Evolutionary conservation across 2,797 vertebrate genomes (phyloP).

Genomic region (Sternarchorhynchus goeldii): DNA sequence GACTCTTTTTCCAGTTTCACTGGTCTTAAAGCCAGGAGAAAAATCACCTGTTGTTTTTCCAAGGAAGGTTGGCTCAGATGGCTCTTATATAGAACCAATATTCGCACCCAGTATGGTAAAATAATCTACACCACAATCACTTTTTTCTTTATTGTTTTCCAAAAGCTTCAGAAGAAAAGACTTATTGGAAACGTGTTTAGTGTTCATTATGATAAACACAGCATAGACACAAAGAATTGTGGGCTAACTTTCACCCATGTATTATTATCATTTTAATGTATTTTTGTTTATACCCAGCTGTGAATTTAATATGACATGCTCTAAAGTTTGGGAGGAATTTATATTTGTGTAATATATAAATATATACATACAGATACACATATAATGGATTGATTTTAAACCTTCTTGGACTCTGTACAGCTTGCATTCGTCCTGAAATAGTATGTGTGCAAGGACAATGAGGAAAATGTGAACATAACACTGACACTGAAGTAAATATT

Average conservation of each 20-base stretch:
- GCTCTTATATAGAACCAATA: conserved; percentile 81
- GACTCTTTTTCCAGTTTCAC: conserved; percentile 81
- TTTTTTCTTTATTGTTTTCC: conserved; percentile 67
- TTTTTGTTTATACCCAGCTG: conserved; percentile 61
- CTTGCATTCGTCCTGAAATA: conserved; percentile 58
- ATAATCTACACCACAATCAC: conserved; percentile 82
- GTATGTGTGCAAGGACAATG: conserved; percentile 51
- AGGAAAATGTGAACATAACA: conserved; percentile 47
- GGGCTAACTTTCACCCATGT: conserved; percentile 72
- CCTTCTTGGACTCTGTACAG: conserved; percentile 64
- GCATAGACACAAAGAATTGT: conserved; percentile 61
- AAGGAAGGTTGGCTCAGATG: conserved; percentile 85
- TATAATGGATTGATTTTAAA: conserved; percentile 57
- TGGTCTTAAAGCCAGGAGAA: conserved; percentile 89
- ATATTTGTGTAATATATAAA: conserved; percentile 74
- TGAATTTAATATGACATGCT: conserved; percentile 67
- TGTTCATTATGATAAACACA: conserved; percentile 68
- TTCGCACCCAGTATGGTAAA: conserved; percentile 86
- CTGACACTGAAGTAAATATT: conserved; percentile 51
- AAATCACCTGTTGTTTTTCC: conserved; percentile 84
- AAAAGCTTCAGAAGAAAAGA: conserved; percentile 70
- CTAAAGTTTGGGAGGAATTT: conserved; percentile 70
- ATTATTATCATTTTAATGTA: conserved; percentile 65
- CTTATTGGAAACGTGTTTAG: conserved; percentile 72
- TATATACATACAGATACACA: conserved; percentile 57